Evolutionary conservation across 2,113 vertebrate genomes (phyloP).

Genomic region (Eptatretus burgeri): DNA sequence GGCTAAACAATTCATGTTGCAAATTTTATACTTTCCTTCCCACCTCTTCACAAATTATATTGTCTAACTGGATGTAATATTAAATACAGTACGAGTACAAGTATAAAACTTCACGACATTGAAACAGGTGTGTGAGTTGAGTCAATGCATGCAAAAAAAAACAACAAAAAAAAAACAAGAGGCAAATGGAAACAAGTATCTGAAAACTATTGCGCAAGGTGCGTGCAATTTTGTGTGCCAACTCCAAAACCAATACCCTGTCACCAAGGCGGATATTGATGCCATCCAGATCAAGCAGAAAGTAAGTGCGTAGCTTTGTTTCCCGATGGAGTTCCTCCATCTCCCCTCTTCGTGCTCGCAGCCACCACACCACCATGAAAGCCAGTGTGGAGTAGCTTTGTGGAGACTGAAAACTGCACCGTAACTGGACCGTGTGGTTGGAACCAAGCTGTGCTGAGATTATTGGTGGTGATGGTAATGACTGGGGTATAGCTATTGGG

Average conservation of each 20-base stretch:
- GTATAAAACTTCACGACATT: no score
- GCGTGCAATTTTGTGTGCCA: constrained; percentile 9
- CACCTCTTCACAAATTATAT: no score
- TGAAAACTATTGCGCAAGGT: no score
- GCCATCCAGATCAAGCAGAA: constrained; percentile 20
- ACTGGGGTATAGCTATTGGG: not conserved
- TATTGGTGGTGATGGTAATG: not conserved
- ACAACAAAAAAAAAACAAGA: no score
- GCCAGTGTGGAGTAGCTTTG: constrained; percentile 10
- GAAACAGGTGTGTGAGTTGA: no score
- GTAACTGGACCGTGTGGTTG: constrained; percentile 15
- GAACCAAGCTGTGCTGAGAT: constrained; percentile 1
- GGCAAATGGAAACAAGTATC: no score
- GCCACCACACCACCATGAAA: constrained; percentile 28
- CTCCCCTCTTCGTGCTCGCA: constrained; percentile 17
- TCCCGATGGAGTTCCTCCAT: constrained; percentile 27
- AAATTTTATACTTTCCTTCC: no score
- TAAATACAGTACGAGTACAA: no score
- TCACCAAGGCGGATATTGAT: constrained; percentile 29
- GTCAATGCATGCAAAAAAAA: no score
- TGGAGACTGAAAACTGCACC: constrained; percentile 18
- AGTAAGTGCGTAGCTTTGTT: constrained; percentile 18
- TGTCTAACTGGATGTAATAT: no score
- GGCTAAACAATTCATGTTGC: no score
- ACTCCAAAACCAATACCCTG: constrained; percentile 21